Evolutionary conservation across 1,140 invertebrate species (phyloP).

Genomic region (Solenopsis fugax): DNA sequence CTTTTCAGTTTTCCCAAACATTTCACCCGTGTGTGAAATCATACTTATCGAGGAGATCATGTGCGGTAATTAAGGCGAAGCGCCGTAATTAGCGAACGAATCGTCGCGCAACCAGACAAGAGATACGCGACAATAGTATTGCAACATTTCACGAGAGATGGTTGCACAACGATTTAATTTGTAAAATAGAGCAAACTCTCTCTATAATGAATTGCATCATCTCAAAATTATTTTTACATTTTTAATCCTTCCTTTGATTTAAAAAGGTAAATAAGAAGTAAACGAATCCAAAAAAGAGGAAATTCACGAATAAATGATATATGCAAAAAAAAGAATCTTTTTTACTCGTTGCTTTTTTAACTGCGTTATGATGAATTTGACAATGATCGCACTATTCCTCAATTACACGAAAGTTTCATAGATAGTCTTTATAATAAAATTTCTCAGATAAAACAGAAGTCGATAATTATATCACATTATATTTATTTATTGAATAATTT

Average conservation of each 20-base stretch:
- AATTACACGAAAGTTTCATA: neutral
- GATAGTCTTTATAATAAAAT: neutral
- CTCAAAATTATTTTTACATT: neutral
- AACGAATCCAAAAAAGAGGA: neutral
- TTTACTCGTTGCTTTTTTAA: neutral
- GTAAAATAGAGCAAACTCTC: neutral
- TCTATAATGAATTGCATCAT: neutral
- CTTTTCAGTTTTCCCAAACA: neutral
- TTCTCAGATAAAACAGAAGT: neutral
- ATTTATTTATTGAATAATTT: neutral
- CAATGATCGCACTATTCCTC: neutral
- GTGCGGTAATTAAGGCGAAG: conserved; percentile 32
- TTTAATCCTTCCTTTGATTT: neutral
- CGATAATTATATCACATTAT: neutral
- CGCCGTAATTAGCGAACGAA: neutral
- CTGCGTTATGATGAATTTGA: neutral
- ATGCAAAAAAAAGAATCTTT: neutral
- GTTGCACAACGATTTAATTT: neutral
- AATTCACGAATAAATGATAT: neutral
- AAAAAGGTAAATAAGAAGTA: neutral
- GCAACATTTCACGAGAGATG: conserved; percentile 1
- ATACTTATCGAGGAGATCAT: neutral
- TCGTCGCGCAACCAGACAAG: neutral
- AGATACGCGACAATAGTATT: neutral
- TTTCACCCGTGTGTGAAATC: neutral